Evolutionary conservation across 2,888 invertebrate genomes (phyloP).

Genomic region (Pimpla rufipes): DNA sequence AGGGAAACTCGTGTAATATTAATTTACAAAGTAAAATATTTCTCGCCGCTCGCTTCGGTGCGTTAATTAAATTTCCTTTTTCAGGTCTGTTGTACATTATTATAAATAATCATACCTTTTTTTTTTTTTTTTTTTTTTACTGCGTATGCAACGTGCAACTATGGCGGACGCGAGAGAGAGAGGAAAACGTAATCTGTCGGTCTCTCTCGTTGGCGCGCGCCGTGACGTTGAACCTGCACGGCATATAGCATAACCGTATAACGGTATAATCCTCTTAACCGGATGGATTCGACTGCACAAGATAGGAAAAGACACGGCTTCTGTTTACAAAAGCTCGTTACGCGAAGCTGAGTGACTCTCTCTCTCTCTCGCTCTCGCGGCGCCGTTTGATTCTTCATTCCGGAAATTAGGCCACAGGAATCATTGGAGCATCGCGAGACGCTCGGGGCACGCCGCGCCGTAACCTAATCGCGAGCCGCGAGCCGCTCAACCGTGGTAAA

Average conservation of each 20-base stretch:
- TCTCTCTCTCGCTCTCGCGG: not conserved
- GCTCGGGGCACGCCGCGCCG: not conserved
- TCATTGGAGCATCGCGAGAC: slow-evolving; percentile 46
- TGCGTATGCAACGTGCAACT: slow-evolving; percentile 2
- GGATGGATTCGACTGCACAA: slow-evolving; percentile 62
- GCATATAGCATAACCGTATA: slow-evolving; percentile 75
- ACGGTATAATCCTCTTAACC: slow-evolving; percentile 76
- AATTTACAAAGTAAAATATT: not conserved
- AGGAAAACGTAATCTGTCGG: slow-evolving; percentile 39
- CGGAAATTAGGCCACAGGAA: slow-evolving; percentile 42
- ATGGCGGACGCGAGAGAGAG: slow-evolving; percentile 10
- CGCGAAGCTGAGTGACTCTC: slow-evolving; percentile 7
- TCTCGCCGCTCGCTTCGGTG: no score
- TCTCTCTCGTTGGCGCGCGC: slow-evolving; percentile 53
- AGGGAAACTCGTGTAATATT: not conserved
- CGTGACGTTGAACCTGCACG: slow-evolving; percentile 77
- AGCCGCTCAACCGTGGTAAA: slow-evolving; percentile 22
- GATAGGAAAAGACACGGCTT: slow-evolving; percentile 63
- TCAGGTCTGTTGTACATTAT: not conserved
- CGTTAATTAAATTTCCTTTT: not conserved
- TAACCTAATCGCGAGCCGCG: slow-evolving; percentile 22
- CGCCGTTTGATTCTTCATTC: slow-evolving; percentile 38
- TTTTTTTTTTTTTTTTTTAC: not conserved
- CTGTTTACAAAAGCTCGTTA: slow-evolving; percentile 67
- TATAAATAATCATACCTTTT: not conserved